Base-by-base conservation (phyloP, 1,140 invertebrate genomes). In the Pseudomyrmex pallidus region DNA sequence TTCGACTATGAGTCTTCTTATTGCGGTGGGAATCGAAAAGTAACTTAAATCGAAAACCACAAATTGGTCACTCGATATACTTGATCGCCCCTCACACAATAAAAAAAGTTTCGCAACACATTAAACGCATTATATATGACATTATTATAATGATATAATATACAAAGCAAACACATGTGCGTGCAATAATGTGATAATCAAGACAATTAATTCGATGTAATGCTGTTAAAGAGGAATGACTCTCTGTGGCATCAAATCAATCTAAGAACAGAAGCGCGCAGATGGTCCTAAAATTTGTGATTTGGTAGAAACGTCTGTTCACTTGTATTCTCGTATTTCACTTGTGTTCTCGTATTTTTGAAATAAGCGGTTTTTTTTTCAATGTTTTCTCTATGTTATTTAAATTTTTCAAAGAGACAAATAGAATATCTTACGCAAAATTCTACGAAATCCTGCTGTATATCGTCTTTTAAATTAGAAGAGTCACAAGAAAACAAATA, bases 171-270 rank as follows among this genome's bases (percentile, higher is more conserved):
- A 35, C 35, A 35, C 35, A 35, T 35, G 35, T 35, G 35, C 7
- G 7, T 35, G 35, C 5, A 54, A 77, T 74, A 22, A 10, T 12
- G 48, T 4, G 2, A 44, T 82, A 68, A 85, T 74, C 54, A 74
- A 80, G 86, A 50, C 15, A 61, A 85, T 91, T 91, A 89, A 86
- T 80, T 50, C 15, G 46, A 67, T 48, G 20, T 54, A 83, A 82
- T 87, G 46, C 54, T 62, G 67, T 85, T 59, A 74, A 80, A 56
- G 63, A n/a, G 73, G 17, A 78, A 44, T 25, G 48, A 82, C 59
- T 70, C 20, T 54, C 2, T 44, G 44, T 1, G 46, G 52, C 13
- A 7, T 35, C 17, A 13, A 46, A 80, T 78, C 78, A 85, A 83
- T 82, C 61, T 50, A 66, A 74, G 61, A 76, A 12, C 10, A 8